Evolutionary conservation across 2,888 invertebrate species (phyloP).

Genomic region (Meliscaeva auricollis): DNA sequence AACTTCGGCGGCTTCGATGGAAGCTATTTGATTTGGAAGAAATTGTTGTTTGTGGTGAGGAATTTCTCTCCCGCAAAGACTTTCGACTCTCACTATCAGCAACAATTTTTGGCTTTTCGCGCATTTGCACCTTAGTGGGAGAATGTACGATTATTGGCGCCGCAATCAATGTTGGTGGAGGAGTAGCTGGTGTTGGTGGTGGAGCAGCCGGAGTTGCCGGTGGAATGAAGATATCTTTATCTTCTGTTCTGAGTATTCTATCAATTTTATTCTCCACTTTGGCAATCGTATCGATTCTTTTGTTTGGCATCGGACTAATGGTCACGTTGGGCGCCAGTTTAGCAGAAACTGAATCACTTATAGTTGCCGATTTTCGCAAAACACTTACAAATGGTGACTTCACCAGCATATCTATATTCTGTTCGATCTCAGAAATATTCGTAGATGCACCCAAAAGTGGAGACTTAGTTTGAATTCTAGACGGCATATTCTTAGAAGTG

Average conservation of each 20-base stretch:
- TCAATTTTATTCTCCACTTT: conserved; percentile 67
- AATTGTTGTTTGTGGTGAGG: conserved; percentile 47
- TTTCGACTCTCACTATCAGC: conserved; percentile 74
- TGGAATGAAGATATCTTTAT: conserved; percentile 34
- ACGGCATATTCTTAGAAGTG: conserved; percentile 69
- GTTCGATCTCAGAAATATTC: conserved; percentile 82
- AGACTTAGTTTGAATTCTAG: conserved; percentile 65
- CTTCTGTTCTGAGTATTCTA: conserved; percentile 52
- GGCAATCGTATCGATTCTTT: conserved; percentile 40
- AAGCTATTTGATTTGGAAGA: conserved; percentile 72
- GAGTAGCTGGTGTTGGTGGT: conserved; percentile 46
- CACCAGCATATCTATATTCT: conserved; percentile 82
- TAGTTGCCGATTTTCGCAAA: conserved; percentile 80
- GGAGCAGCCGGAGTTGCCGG: conserved; percentile 43
- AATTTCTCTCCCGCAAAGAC: conserved; percentile 68
- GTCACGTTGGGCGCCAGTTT: conserved; percentile 65
- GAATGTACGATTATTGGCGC: conserved; percentile 33
- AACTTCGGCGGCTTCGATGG: conserved; percentile 78
- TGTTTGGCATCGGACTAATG: conserved; percentile 59
- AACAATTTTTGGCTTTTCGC: conserved; percentile 72
- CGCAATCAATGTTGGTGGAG: conserved; percentile 60
- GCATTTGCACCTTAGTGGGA: conserved; percentile 62
- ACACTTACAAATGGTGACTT: conserved; percentile 83
- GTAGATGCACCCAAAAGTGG: conserved; percentile 68
- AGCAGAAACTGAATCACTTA: conserved; percentile 67